Evolutionary conservation across 1,140 invertebrate genomes (phyloP).

Genomic region (Ericerus pela): DNA sequence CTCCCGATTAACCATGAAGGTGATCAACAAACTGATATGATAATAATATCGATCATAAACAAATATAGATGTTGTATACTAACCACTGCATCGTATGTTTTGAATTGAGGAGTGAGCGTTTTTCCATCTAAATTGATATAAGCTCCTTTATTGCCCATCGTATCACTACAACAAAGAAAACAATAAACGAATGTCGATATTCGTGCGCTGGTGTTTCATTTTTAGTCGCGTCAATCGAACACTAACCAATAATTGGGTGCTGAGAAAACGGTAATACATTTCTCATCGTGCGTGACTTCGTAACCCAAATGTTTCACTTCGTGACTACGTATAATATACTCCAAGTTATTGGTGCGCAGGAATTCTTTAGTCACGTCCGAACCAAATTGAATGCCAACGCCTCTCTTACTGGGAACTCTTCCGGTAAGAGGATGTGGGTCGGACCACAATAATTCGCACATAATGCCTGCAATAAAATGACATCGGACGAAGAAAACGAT

Average conservation of each 20-base stretch:
- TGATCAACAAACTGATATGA: too few species aligned
- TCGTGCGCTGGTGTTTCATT: neutral
- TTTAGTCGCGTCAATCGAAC: neutral
- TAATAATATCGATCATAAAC: too few species aligned
- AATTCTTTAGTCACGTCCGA: constrained; percentile 90
- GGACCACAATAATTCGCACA: constrained; percentile 97
- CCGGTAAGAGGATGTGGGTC: constrained; percentile 85
- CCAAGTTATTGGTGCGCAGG: constrained; percentile 66
- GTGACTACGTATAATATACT: constrained; percentile 91
- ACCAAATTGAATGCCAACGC: constrained; percentile 96
- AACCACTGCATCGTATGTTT: constrained; percentile 85
- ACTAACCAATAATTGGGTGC: constrained; percentile 96
- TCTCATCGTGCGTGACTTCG: constrained; percentile 82
- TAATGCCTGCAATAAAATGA: constrained; percentile 47
- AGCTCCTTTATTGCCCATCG: constrained; percentile 95
- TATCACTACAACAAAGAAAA: constrained; percentile 59
- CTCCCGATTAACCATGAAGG: too few species aligned
- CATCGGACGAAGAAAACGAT: too few species aligned
- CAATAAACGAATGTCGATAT: neutral
- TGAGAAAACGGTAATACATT: constrained; percentile 92
- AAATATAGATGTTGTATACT: too few species aligned
- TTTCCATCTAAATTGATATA: constrained; percentile 90
- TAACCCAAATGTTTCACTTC: constrained; percentile 97
- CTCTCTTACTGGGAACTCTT: constrained; percentile 81
- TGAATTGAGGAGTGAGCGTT: constrained; percentile 78